Percentiles rank a stretch among this genome's conserved stretches.
These are phyloP conservation scores for Biston stratarius DNA, from an alignment of 2,888 invertebrate genomes.

Conservation along the genomic window DNA sequence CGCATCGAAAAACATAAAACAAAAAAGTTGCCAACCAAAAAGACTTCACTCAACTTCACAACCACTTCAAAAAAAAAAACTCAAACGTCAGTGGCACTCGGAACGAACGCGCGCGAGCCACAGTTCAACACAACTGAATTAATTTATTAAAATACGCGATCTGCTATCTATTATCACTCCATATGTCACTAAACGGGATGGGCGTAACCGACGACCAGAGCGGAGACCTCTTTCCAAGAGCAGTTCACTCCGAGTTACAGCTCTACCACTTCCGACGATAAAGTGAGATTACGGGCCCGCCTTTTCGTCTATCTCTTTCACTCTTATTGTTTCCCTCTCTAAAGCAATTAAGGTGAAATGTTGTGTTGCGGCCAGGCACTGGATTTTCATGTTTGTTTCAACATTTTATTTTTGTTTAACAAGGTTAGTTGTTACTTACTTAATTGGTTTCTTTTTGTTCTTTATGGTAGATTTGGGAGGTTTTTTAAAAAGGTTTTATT, in stretches of 20 bases:
- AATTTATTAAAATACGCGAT: slow-evolving; percentile 73
- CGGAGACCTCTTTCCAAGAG: slow-evolving; percentile 38
- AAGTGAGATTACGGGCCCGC: slow-evolving; percentile 45
- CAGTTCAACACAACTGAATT: slow-evolving; percentile 74
- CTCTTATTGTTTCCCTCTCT: slow-evolving; percentile 42
- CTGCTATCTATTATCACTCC: slow-evolving; percentile 73
- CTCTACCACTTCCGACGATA: slow-evolving; percentile 34
- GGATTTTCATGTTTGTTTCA: slow-evolving; percentile 51
- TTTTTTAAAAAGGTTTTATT: neutral
- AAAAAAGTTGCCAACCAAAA: slow-evolving; percentile 14
- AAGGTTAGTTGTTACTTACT: slow-evolving; percentile 41
- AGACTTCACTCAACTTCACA: slow-evolving; percentile 19
- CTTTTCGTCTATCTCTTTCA: slow-evolving; percentile 34
- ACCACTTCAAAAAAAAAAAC: slow-evolving; percentile 29
- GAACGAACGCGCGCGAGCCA: slow-evolving; percentile 41
- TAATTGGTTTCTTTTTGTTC: slow-evolving; percentile 42
- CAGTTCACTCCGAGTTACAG: slow-evolving; percentile 28
- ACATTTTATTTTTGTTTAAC: slow-evolving; percentile 49
- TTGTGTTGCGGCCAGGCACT: slow-evolving; percentile 46
- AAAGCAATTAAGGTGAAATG: slow-evolving; percentile 43
- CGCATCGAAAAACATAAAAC: slow-evolving; percentile 7
- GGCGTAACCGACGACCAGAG: slow-evolving; percentile 66
- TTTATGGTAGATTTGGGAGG: slow-evolving; percentile 11
- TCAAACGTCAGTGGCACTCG: slow-evolving; percentile 27
- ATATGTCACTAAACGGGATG: slow-evolving; percentile 73